These are phyloP conservation scores for Daboia siamensis DNA, from an alignment of 2,113 vertebrate species.

Conservation along the genomic window DNA sequence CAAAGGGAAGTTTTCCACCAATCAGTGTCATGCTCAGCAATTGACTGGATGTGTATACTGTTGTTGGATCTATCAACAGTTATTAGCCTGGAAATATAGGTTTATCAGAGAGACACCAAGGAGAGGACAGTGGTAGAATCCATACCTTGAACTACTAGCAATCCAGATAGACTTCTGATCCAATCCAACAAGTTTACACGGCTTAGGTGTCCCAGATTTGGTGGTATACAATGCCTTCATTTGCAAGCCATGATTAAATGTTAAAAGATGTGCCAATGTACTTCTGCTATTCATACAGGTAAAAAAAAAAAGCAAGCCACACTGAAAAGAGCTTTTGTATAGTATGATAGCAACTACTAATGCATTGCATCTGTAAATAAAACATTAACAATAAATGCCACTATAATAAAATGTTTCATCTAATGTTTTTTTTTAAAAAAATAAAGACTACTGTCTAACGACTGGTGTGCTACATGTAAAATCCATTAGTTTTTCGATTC, in stretches of 20 bases:
- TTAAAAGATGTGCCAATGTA: conserved; percentile 30
- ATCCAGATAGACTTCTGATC: background rate
- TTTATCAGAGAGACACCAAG: background rate
- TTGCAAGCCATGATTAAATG: background rate
- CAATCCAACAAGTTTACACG: background rate
- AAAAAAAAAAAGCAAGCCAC: conserved; percentile 38
- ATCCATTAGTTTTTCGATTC: background rate
- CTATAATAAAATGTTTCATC: background rate
- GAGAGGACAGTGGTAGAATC: background rate
- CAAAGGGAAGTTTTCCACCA: background rate
- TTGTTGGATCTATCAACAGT: background rate
- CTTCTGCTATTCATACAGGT: conserved; percentile 58
- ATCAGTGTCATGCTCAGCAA: background rate
- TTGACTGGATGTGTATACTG: background rate
- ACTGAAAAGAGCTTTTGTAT: conserved; percentile 32
- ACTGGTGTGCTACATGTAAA: background rate
- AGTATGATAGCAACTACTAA: conserved; percentile 33
- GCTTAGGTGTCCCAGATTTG: background rate
- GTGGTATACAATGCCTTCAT: background rate
- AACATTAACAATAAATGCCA: background rate
- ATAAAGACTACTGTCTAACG: background rate
- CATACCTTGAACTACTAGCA: background rate
- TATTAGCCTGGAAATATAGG: background rate
- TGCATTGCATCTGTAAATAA: conserved; percentile 16
- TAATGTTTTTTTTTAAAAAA: background rate